Percentiles rank a stretch among this genome's conserved stretches.
phyloP scores from a whole-genome alignment of 2,113 vertebrate species.

The Ptilonorhynchus violaceus region DNA sequence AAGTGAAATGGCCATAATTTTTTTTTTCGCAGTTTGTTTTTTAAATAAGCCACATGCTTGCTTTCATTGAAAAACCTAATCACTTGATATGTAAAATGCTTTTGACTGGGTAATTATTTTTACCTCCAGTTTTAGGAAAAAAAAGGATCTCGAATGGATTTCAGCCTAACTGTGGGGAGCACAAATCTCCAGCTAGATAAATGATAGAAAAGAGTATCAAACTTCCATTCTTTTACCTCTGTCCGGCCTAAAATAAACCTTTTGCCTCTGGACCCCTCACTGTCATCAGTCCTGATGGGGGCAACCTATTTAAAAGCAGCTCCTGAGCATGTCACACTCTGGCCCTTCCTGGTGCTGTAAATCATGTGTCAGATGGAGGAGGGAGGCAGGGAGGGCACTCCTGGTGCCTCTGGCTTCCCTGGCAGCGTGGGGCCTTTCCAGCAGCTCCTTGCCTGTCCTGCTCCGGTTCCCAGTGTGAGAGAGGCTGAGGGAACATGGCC shows the following conservation, averaged over 20 bases:
- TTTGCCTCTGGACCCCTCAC: neutral
- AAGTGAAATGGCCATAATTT: neutral
- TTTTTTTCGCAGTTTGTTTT: neutral
- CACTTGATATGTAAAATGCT: neutral
- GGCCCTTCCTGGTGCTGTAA: neutral
- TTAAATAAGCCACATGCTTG: rapidly evolving
- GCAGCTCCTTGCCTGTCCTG: neutral
- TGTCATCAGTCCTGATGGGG: neutral
- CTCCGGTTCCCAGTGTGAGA: neutral
- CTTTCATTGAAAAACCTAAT: neutral
- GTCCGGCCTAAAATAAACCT: neutral
- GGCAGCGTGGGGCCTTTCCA: neutral
- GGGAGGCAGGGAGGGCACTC: neutral
- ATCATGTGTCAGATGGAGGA: neutral
- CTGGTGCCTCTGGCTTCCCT: neutral
- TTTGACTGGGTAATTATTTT: neutral
- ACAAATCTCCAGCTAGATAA: neutral
- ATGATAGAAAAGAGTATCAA: neutral
- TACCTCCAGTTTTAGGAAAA: neutral
- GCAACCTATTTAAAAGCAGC: neutral
- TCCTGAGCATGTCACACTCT: neutral
- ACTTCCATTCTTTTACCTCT: neutral
- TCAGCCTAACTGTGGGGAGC: neutral
- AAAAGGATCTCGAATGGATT: neutral
- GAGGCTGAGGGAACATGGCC: neutral